phyloP scores from a whole-genome alignment of 2,888 invertebrate genomes.

The Archaeoteleia sp. region DNA sequence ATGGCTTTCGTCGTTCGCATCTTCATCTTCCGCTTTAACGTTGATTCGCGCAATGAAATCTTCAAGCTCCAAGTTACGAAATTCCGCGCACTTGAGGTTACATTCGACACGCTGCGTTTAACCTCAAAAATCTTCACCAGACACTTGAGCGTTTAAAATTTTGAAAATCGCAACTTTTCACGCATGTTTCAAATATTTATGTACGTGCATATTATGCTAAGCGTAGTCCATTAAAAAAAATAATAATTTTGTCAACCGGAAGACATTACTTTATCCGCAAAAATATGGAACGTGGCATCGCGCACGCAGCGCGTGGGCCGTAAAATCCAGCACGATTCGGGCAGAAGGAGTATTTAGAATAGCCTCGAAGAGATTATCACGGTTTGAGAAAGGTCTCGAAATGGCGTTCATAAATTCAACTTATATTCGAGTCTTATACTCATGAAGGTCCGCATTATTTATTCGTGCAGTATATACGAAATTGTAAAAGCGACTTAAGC shows the following conservation, averaged over 20 bases:
- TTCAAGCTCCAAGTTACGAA: background rate
- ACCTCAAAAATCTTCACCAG: background rate
- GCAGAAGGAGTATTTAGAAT: conserved; percentile 43
- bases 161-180: background rate
- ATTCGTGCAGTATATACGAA: conserved; percentile 59
- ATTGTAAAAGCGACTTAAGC: conserved; percentile 69
- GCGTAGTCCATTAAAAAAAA: too few relatives aligned
- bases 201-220: too few relatives aligned
- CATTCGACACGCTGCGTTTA: background rate
- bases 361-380: conserved; percentile 40
- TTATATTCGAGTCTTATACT: conserved; percentile 59
- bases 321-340: conserved; percentile 28
- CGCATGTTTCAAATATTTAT: background rate
- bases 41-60: conserved; percentile 6
- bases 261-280: conserved; percentile 36
- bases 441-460: conserved; percentile 50
- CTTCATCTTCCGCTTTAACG: conserved; percentile 10
- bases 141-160: background rate
- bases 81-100: conserved; percentile 1
- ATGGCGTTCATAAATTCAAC: conserved; percentile 68
- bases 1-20: background rate
- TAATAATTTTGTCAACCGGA: conserved; percentile 7
- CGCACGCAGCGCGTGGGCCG: conserved; percentile 38
- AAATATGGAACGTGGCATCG: conserved; percentile 39
- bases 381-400: conserved; percentile 49